Base-by-base conservation (phyloP, 2,113 vertebrate genomes). In the Pholis gunnellus region DNA sequence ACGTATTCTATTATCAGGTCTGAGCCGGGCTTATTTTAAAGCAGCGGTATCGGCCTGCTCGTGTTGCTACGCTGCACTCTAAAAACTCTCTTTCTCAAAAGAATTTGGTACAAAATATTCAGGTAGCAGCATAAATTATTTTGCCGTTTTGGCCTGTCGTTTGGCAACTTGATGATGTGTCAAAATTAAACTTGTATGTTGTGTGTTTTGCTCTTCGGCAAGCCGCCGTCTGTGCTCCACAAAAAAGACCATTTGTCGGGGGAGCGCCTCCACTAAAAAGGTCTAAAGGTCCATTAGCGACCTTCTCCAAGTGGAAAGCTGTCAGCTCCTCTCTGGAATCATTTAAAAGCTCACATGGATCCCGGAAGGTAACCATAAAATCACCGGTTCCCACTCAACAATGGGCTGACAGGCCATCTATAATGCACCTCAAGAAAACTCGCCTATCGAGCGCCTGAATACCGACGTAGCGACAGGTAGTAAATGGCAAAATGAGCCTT, bases 381-480 rank as follows among this genome's bases (percentile, higher is more conserved):
- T 65, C 54, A 42, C 38, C 5, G 13, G 10, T 52, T 72, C 65
- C 13, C 64, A 60, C 64, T 46, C 36, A 74, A 57, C 31, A 29
- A 6, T 63, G 22, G n/a, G 9, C 31, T 42, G 57, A 46, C n/a
- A 54, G 10, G 29, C 20, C n/a, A 63, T 81, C 40, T 42, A 9
- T 66, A 75, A 44, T 52, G 65, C 63, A 73, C 25, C 22, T 40
- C 8, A 54, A 38, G 11, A 56, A 7, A 20, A 31, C 44, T 20
- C 22, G 22, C n/a, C 46, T 64, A 46, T 72, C 75, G 72, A 6
- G 54, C 15, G 54, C 48, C 17, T 76, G 68, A 73, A 84, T 61
- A 71, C 20, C 3, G 44, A 13, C 70, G 64, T 38, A 63, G 50
- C 4, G 14, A 70, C 25, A 59, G n/a, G 72, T 48, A 64, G 42